Base-by-base conservation (phyloP, 1,140 invertebrate species). In the Leptinotarsa undecemlineata region DNA sequence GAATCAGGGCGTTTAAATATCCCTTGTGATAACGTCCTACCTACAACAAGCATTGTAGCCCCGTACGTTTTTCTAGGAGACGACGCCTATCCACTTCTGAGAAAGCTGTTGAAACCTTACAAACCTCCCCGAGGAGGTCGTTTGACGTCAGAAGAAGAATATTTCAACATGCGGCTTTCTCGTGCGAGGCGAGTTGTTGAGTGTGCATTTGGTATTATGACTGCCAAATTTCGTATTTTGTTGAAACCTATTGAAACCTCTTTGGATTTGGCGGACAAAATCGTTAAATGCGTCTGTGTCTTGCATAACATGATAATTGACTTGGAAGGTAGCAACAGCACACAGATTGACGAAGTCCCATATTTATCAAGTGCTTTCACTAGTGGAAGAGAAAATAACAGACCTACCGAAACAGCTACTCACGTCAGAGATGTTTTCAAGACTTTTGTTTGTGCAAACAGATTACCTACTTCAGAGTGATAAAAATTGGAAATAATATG, bases 21-120 rank as follows among this genome's bases (percentile, higher is more conserved):
- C 17, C 71, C 75, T 21, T 14, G 8, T 61, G 19, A 51, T 17
- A 19, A n/a, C n/a, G n/a, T 20, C 3, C 23, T 78, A 62, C 71
- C 75, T 15, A 23, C 47, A 8, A 75, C 64, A 14, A 70, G 70
- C 21, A 60, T 61, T 64, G 33, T 62, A 48, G 64, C 70, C 6
- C 76, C 78, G 19, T 68, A 66, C 66, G 74, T 77, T 51, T 48
- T 79, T 23, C 21, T 79, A 20, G 78, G 26, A 21, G 76, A 78
- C 71, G 70, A 72, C 21, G 74, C 72, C 21, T 79, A 78, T 74
- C 73, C 76, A 47, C 51, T 76, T 67, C 8, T 67, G 69, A 42
- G 21, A 48, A 15, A 69, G 26, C 47, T 69, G 47, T n/a, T 69
- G 21, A 69, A 69, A 69, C 42, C 48, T 19, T 69, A 47, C 33